Conservation (phyloP, 2,797 vertebrate species). For the Peromyscus nudipes region DNA sequence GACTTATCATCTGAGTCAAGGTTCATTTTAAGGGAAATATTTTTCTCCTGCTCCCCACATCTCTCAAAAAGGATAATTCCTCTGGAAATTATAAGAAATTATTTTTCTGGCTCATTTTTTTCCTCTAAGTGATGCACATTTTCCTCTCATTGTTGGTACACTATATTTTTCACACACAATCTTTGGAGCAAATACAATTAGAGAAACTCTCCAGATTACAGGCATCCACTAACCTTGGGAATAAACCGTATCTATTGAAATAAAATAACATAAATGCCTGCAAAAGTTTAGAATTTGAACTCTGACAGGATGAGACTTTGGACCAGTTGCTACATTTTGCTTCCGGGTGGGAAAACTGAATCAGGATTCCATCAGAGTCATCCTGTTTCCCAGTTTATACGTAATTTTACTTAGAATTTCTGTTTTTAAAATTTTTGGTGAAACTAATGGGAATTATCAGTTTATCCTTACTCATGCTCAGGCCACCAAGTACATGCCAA, state of each 20-base stretch:
- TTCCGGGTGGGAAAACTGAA: neutral
- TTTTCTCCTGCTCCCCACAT: neutral
- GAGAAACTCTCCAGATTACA: neutral
- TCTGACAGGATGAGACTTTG: neutral
- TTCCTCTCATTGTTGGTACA: neutral
- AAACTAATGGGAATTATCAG: neutral
- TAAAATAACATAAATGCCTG: neutral
- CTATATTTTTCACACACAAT: neutral
- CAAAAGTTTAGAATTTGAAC: neutral
- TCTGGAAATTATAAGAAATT: neutral
- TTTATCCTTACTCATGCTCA: neutral
- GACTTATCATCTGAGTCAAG: neutral
- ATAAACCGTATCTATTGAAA: neutral
- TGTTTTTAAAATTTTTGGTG: neutral
- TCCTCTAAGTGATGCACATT: neutral
- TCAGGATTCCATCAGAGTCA: neutral
- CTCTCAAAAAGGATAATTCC: neutral
- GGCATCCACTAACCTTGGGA: neutral
- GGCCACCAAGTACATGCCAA: accelerated
- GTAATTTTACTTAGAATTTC: neutral
- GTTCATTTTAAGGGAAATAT: neutral
- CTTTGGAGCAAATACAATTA: neutral
- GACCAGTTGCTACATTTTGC: neutral
- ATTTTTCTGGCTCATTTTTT: neutral
- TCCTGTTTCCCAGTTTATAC: neutral